Base-by-base conservation (phyloP, 1,140 invertebrate species). In the Eubasilissa regina region DNA sequence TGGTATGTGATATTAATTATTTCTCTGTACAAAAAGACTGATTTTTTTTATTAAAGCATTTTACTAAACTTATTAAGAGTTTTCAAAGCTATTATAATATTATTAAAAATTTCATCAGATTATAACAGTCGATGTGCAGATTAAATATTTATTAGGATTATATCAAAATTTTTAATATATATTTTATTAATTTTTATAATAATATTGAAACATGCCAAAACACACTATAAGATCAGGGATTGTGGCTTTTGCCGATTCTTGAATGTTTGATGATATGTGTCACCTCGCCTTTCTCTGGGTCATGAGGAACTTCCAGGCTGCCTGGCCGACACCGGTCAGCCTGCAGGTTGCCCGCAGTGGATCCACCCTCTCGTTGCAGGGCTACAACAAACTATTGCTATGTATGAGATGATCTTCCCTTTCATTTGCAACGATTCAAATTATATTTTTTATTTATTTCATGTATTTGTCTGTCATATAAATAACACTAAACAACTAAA, bases 1-100 rank as follows among this genome's bases (percentile, higher is more conserved):
- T 85, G 86, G 84, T 87, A 88, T 87, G 83, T 83, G 84, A 83
- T 83, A 83, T 79, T 79, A 44, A 80, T 83, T 83, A 80, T 83
- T 87, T 89, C 89, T 88, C 88, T 89, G 86, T 89, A 90, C 88
- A 89, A 87, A 74, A 83, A 81, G 89, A 90, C 89, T 89, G 89
- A 90, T 90, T 90, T 89, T 89, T 89, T 89, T 88, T 89, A 89
- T 88, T 87, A 87, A 87, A 87, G 78, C 81, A 82, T 82, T 82
- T 82, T 82, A 82, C 78, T 77, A 79, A 82, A 83, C 78, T 80
- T 77, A 58, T 8, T 45, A 48, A n/a, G 81, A 83, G 78, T 80
- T 83, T 83, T 80, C 81, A 83, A 77, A 83, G 79, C 79, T 80
- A 79, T 83, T 79, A 74, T 79, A 75, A 74, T 79, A 83, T 79